These are phyloP conservation scores for Cyprinodon variegatus DNA, from an alignment of 2,113 vertebrate genomes.

Conservation along the genomic window DNA sequence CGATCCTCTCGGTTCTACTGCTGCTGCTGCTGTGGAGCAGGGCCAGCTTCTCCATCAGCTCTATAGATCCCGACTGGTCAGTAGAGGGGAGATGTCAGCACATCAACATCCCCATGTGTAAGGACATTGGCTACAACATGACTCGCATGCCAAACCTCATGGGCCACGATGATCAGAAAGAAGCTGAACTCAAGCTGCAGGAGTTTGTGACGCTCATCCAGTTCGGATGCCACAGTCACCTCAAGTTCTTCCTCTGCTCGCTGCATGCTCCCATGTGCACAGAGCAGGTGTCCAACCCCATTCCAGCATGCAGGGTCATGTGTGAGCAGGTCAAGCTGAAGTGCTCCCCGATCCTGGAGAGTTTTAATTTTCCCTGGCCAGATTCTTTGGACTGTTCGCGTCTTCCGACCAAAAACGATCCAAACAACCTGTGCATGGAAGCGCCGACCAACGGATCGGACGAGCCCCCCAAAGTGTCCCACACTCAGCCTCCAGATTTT, in stretches of 20 bases:
- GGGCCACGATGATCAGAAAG: constrained; percentile 89
- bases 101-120: constrained; percentile 94
- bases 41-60: constrained; percentile 85
- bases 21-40: constrained; percentile 60
- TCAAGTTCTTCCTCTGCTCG: constrained; percentile 96
- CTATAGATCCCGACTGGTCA: constrained; percentile 89
- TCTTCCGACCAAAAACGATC: constrained; percentile 95
- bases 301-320: constrained; percentile 96
- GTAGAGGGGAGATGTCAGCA: constrained; percentile 92
- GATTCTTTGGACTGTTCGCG: constrained; percentile 93
- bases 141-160: constrained; percentile 94
- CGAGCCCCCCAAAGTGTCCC: constrained; percentile 85
- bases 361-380: constrained; percentile 95
- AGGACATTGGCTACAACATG: constrained; percentile 97
- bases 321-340: constrained; percentile 94
- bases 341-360: constrained; percentile 94
- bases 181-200: constrained; percentile 91
- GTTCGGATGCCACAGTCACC: constrained; percentile 90
- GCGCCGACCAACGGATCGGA: constrained; percentile 94
- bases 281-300: constrained; percentile 95
- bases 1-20: constrained; percentile 55
- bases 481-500: constrained; percentile 89
- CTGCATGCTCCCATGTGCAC: constrained; percentile 98
- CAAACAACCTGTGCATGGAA: constrained; percentile 97
- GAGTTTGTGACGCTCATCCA: constrained; percentile 91